phyloP scores from a whole-genome alignment of 2,888 invertebrate genomes.

The Cheilosia scutellata region DNA sequence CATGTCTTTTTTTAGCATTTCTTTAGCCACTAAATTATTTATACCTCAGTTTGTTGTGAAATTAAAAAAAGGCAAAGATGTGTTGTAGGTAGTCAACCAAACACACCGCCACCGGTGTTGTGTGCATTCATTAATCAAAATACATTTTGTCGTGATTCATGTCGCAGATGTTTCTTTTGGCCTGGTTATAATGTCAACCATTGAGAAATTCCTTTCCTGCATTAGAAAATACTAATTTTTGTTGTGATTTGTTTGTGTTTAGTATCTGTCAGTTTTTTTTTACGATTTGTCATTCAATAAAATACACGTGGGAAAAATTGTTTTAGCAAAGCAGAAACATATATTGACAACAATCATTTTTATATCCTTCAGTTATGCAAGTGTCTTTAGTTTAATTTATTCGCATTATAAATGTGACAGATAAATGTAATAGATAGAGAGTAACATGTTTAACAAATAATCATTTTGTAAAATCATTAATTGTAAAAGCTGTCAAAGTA shows the following conservation, averaged over 20 bases:
- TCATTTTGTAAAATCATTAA: too few relatives aligned
- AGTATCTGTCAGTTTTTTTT: too few relatives aligned
- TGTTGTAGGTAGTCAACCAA: background rate
- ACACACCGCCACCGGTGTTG: background rate
- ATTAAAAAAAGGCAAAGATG: background rate
- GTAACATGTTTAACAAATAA: too few relatives aligned
- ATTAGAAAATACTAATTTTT: background rate
- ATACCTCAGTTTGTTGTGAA: background rate
- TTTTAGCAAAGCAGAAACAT: too few relatives aligned
- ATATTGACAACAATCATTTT: too few relatives aligned
- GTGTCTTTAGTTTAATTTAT: too few relatives aligned
- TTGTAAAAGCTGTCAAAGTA: too few relatives aligned
- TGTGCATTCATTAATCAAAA: slow-evolving; percentile 1
- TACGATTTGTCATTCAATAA: too few relatives aligned
- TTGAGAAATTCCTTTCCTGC: background rate
- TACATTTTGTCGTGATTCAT: slow-evolving; percentile 28
- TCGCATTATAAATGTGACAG: too few relatives aligned
- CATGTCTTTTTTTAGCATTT: slow-evolving; percentile 50
- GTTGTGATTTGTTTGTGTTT: background rate
- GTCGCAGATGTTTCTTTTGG: slow-evolving; percentile 1
- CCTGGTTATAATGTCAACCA: background rate
- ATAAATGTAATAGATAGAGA: too few relatives aligned
- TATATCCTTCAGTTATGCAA: too few relatives aligned
- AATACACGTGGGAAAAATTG: too few relatives aligned
- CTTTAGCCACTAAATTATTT: slow-evolving; percentile 29